These are phyloP conservation scores for Halocaridina rubra DNA, from an alignment of 2,888 invertebrate species.

Conservation along the genomic window DNA sequence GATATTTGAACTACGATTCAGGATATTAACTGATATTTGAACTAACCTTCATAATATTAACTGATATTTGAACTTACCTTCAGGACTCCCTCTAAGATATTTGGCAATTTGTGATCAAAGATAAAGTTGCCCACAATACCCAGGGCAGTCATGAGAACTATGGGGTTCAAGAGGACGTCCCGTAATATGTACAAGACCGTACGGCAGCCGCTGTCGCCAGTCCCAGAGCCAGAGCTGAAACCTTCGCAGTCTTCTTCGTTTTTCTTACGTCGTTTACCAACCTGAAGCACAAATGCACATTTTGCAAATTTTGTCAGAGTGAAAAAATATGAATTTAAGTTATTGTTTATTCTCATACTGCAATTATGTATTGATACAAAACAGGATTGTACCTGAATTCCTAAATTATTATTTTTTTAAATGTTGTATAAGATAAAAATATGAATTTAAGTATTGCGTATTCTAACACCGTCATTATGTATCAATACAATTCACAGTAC, in stretches of 20 bases:
- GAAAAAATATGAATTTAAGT: too few relatives aligned
- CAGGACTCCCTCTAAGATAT: constrained; percentile 71
- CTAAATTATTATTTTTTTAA: too few relatives aligned
- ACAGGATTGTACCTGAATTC: too few relatives aligned
- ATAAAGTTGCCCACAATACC: constrained; percentile 87
- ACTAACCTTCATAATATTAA: not conserved
- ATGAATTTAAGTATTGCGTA: too few relatives aligned
- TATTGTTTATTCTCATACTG: too few relatives aligned
- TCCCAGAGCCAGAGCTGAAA: not conserved
- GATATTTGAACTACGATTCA: too few relatives aligned
- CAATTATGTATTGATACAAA: too few relatives aligned
- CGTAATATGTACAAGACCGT: constrained; percentile 69
- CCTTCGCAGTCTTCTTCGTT: not conserved
- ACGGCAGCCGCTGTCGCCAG: constrained; percentile 19
- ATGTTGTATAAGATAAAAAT: too few relatives aligned
- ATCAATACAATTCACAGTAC: too few relatives aligned
- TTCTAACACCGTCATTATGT: too few relatives aligned
- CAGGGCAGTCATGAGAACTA: constrained; percentile 91
- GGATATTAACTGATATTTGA: not conserved
- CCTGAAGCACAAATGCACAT: too few relatives aligned
- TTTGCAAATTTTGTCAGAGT: too few relatives aligned
- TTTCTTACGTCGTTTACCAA: constrained; percentile 24
- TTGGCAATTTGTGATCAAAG: constrained; percentile 83
- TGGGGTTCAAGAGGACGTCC: constrained; percentile 87
- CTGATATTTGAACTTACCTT: constrained; percentile 25